Evolutionary conservation across 2,888 invertebrate genomes (phyloP).

Genomic region (Leucoma salicis): DNA sequence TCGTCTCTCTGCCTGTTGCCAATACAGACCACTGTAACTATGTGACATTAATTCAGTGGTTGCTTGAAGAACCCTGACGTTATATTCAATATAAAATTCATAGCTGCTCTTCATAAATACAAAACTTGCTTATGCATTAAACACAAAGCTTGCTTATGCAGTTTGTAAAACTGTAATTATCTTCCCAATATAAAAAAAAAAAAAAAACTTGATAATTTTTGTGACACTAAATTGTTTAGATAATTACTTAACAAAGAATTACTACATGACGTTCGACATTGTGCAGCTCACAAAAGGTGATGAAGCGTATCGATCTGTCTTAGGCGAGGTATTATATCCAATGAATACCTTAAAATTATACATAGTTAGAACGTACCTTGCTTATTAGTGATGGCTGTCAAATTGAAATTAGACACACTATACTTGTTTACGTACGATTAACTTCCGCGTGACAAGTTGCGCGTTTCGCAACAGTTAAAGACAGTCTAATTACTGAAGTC

Average conservation of each 20-base stretch:
- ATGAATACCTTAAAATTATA: constrained; percentile 10
- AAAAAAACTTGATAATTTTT: too few species aligned
- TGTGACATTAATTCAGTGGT: too few species aligned
- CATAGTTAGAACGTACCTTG: constrained; percentile 8
- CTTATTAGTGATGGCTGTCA: constrained; percentile 15
- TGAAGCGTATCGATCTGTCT: constrained; percentile 44
- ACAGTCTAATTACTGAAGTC: constrained; percentile 13
- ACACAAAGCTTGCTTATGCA: too few species aligned
- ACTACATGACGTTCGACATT: constrained; percentile 30
- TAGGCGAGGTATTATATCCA: constrained; percentile 20
- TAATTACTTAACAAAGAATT: neutral
- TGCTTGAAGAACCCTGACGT: too few species aligned
- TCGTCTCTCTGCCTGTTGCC: too few species aligned
- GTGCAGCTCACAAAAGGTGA: constrained; percentile 44
- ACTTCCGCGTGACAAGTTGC: constrained; percentile 16
- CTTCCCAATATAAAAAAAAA: too few species aligned
- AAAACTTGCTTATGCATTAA: too few species aligned
- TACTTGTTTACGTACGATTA: constrained; percentile 6
- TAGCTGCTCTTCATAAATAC: too few species aligned
- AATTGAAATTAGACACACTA: constrained; percentile 9
- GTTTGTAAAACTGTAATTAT: too few species aligned
- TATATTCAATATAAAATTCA: too few species aligned
- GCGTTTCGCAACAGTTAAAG: constrained; percentile 3
- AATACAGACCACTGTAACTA: too few species aligned
- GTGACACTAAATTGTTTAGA: too few species aligned